Evolutionary conservation across 2,888 invertebrate species (phyloP).

Genomic region (Drosophila longiperda): DNA sequence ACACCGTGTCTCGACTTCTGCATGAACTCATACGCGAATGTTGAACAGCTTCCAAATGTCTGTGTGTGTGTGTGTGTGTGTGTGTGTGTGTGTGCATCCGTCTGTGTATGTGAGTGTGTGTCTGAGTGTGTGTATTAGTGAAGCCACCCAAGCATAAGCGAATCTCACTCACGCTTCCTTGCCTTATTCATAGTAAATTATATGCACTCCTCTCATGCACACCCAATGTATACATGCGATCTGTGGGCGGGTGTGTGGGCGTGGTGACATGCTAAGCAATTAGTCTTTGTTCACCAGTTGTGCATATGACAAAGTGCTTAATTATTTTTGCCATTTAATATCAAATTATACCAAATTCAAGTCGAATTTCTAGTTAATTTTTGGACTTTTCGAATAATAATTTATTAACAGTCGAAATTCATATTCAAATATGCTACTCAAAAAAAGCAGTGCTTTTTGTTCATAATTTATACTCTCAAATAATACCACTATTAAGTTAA

Average conservation of each 20-base stretch:
- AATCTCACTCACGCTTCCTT: constrained; percentile 51
- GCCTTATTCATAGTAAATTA: constrained; percentile 46
- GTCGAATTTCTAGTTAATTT: not conserved
- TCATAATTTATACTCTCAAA: not conserved
- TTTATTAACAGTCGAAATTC: not conserved
- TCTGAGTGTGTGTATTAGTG: constrained; percentile 28
- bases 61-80: not conserved
- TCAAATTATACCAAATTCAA: not conserved
- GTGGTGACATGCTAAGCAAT: constrained; percentile 47
- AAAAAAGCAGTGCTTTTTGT: not conserved
- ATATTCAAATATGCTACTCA: not conserved
- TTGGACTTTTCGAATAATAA: not conserved
- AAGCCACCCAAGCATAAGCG: constrained; percentile 53
- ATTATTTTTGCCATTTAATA: constrained; percentile 20
- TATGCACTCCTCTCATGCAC: constrained; percentile 12
- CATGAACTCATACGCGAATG: constrained; percentile 68
- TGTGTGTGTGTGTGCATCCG: not conserved
- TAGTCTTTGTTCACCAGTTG: constrained; percentile 56
- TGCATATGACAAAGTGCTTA: constrained; percentile 15
- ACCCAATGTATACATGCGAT: not conserved
- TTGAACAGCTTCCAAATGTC: constrained; percentile 34
- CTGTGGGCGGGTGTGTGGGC: constrained; percentile 10
- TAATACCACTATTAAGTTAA: not conserved
- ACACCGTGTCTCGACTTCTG: constrained; percentile 73
- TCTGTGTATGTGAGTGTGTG: not conserved